Evolutionary conservation across 64 coral and sea anemone genomes (phyloP).

Genomic region (Cladopsammia gracilis): DNA sequence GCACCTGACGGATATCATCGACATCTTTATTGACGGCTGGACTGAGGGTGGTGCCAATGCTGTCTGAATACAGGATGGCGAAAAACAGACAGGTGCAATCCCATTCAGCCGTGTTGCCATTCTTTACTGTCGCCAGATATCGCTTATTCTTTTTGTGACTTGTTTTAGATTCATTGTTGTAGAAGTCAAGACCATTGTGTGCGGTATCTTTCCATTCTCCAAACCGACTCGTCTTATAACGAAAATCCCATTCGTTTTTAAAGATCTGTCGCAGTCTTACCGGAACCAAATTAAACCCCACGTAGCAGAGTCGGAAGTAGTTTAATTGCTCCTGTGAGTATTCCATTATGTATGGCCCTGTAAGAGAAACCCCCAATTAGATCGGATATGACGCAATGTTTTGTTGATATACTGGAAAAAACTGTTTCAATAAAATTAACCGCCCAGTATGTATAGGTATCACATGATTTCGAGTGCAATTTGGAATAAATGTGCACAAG

Average conservation of each 20-base stretch:
- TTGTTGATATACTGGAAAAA: too few relatives aligned
- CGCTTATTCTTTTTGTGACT: neutral
- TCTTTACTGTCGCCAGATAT: neutral
- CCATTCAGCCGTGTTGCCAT: conserved; percentile 34
- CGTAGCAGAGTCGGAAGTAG: neutral
- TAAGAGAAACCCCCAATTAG: too few relatives aligned
- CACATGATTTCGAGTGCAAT: too few relatives aligned
- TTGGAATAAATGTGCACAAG: too few relatives aligned
- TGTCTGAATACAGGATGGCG: conserved; percentile 31
- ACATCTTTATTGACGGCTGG: neutral
- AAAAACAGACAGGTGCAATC: conserved; percentile 29
- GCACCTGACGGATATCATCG: conserved; percentile 4
- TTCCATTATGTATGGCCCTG: neutral
- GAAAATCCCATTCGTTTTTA: conserved; percentile 33
- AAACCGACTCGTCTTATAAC: neutral
- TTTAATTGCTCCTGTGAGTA: neutral
- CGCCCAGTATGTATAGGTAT: too few relatives aligned
- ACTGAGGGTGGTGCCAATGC: neutral
- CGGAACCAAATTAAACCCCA: neutral
- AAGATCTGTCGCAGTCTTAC: neutral
- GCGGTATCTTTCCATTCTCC: conserved; percentile 40
- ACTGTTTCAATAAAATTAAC: too few relatives aligned
- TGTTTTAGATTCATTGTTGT: neutral
- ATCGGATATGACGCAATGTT: too few relatives aligned
- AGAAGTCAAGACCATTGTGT: conserved; percentile 25